These are phyloP conservation scores for Lepas anatifera DNA, from an alignment of 2,888 invertebrate species.

Conservation along the genomic window DNA sequence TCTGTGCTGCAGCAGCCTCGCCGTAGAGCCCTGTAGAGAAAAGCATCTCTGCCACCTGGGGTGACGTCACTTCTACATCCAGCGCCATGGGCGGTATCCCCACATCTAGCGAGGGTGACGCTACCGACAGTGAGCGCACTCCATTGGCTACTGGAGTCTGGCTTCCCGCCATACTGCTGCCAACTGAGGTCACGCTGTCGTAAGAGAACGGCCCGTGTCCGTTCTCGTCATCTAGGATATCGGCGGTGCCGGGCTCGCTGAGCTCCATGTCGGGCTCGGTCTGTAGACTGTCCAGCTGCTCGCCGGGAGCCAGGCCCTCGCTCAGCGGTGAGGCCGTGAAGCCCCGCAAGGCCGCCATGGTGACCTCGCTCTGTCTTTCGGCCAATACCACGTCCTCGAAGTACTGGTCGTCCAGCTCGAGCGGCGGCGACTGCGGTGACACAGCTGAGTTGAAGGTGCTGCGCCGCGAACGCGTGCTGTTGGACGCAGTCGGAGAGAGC, in stretches of 20 bases:
- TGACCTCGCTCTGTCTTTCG: neutral
- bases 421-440: neutral
- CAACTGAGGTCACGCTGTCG: too few species aligned
- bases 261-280: slow-evolving; percentile 11
- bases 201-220: neutral
- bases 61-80: too few species aligned
- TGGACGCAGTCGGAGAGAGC: too few species aligned
- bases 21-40: too few species aligned
- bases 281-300: slow-evolving; percentile 6
- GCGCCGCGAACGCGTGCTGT: neutral
- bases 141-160: too few species aligned
- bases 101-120: too few species aligned
- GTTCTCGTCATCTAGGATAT: neutral
- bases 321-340: slow-evolving; percentile 8
- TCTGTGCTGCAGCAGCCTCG: too few species aligned
- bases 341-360: slow-evolving; percentile 11
- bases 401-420: slow-evolving; percentile 9
- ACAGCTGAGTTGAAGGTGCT: neutral
- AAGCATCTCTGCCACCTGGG: too few species aligned
- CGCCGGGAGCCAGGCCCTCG: slow-evolving; percentile 1
- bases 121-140: too few species aligned
- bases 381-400: slow-evolving; percentile 11
- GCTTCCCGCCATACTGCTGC: too few species aligned
- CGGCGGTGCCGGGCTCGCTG: slow-evolving; percentile 1
- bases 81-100: too few species aligned